Percentiles rank a stretch among this genome's conserved stretches.
Evolutionary conservation across 2,888 invertebrate species (phyloP).

Genomic region (Scrobipalpa costella): DNA sequence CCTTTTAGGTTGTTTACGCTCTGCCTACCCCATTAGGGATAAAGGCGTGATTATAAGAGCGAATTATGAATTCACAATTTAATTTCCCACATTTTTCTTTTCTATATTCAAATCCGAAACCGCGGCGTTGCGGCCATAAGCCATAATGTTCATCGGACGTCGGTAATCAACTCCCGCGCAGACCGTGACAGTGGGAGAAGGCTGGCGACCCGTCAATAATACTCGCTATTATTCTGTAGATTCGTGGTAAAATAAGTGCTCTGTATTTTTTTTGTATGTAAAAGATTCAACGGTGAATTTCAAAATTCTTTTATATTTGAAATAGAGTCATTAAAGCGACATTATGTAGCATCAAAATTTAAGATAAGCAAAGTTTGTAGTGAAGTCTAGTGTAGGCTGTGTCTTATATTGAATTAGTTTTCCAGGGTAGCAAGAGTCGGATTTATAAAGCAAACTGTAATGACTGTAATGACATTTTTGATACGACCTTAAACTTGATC

Average conservation of each 20-base stretch:
- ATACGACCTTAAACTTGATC: too few relatives aligned
- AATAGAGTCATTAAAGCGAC: too few relatives aligned
- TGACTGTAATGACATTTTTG: too few relatives aligned
- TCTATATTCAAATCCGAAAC: conserved; percentile 5
- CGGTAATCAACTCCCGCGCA: conserved; percentile 9
- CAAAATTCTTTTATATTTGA: background rate
- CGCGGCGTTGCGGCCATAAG: background rate
- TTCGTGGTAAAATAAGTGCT: background rate
- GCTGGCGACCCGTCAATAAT: background rate
- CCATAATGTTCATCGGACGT: conserved; percentile 16
- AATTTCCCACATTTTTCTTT: background rate
- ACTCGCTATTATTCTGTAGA: background rate
- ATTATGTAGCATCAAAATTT: too few relatives aligned
- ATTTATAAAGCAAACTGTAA: too few relatives aligned
- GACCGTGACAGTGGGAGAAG: conserved; percentile 15
- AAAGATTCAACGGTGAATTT: background rate
- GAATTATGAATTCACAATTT: background rate
- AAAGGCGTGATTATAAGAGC: too few relatives aligned
- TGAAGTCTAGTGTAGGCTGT: too few relatives aligned
- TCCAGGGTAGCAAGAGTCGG: too few relatives aligned
- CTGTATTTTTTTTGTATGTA: background rate
- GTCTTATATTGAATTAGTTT: too few relatives aligned
- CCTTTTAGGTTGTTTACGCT: too few relatives aligned
- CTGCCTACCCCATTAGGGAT: too few relatives aligned
- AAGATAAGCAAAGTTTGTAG: too few relatives aligned